Evolutionary conservation across 2,888 invertebrate genomes (phyloP), one percentile per base, ranked within the genome.

Genomic region (Apotomis betuletana): DNA sequence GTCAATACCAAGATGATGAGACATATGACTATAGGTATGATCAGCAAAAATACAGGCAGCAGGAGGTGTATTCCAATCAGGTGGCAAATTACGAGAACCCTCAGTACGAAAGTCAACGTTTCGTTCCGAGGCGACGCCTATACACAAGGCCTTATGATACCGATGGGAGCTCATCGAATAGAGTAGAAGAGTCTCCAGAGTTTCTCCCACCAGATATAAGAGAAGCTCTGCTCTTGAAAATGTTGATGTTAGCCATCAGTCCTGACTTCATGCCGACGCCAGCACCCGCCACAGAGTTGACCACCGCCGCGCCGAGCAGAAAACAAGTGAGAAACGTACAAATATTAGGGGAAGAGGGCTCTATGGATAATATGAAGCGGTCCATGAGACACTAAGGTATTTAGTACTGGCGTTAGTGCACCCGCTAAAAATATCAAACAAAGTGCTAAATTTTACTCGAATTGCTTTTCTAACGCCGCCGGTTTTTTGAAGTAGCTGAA

Each of bases 201-300:
- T 95, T 94, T 77, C 85, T 96, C 15, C 96, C 96, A 12, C 93
- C 95, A 0, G 95, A 96, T 71, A 95, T 96, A 15, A 90, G 96
- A 72, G 96, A 96, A 84, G 96, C 96, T 81, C 87, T 96, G 52
- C 86, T 96, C 8, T 84, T 96, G 79, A 94, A 96, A 80, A 96
- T 96, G 96, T 87, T 96, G 46, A 95, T 96, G 82, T 83, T 96
- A 72, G 96, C 96, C 0, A 95, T 96, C 76, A 95, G 95, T 82
- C 95, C 95, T 6, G 95, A 95, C 79, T 91, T 85, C 75, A 84
- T 89, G 83, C 90, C 94, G 52, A 87, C 92, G 2, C 87, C 89
- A 4, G 86, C 88, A 0, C 90, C 94, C 0, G 87, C 82, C 55
- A 92, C 92, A 0, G 90, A 91, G 78, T 80, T 94, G 64, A 93